These are phyloP conservation scores for Caenorhabditis parvicauda DNA, from an alignment of 2,888 invertebrate species.

Conservation along the genomic window DNA sequence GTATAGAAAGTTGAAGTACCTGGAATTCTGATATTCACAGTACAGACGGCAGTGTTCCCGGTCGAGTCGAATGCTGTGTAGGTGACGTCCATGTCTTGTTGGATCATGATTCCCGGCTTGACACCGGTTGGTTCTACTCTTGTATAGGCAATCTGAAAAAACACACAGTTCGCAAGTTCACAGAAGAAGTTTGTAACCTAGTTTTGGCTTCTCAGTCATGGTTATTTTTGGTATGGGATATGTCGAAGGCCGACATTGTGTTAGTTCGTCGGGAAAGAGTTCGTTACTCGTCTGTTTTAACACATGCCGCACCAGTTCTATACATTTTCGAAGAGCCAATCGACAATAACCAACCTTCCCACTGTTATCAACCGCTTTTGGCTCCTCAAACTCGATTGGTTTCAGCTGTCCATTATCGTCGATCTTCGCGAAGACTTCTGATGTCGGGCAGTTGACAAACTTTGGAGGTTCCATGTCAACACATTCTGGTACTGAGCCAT, in stretches of 20 bases:
- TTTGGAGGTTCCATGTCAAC: conserved; percentile 88
- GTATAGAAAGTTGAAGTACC: conserved; percentile 22
- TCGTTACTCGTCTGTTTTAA: too few species aligned
- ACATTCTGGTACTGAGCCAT: conserved; percentile 60
- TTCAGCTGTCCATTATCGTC: conserved; percentile 80
- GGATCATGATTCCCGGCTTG: conserved; percentile 50
- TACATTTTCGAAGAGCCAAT: not conserved
- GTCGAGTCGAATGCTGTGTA: conserved; percentile 95
- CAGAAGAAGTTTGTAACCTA: too few species aligned
- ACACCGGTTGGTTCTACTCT: conserved; percentile 90
- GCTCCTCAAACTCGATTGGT: conserved; percentile 88
- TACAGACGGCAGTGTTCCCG: conserved; percentile 93
- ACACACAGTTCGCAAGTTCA: not conserved
- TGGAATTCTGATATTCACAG: conserved; percentile 78
- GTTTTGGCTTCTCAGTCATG: too few species aligned
- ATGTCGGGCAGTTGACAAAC: conserved; percentile 92
- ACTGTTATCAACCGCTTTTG: conserved; percentile 89
- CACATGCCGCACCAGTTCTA: too few species aligned
- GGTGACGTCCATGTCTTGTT: conserved; percentile 63
- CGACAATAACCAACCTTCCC: conserved; percentile 66
- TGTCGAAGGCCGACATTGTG: too few species aligned
- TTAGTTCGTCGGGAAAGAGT: too few species aligned
- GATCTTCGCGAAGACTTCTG: conserved; percentile 78
- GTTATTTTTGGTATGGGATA: too few species aligned
- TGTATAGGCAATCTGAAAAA: conserved; percentile 74